These are phyloP conservation scores for Theretra japonica DNA, from an alignment of 2,888 invertebrate species.

Conservation along the genomic window DNA sequence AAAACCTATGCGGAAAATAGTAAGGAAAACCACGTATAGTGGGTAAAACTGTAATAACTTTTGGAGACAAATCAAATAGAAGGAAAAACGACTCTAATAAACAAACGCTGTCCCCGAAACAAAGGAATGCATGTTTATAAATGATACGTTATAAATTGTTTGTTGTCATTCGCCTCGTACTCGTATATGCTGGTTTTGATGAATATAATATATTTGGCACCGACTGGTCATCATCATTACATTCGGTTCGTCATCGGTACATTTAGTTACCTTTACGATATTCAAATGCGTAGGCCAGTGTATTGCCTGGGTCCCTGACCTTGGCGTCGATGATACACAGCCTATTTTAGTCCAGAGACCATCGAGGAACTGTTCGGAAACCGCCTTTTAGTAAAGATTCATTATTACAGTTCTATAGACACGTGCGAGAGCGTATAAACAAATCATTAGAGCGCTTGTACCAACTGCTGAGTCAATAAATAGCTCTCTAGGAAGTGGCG, in stretches of 20 bases:
- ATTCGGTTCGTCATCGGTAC: constrained; percentile 25
- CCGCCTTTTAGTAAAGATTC: background rate
- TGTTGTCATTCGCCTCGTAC: background rate
- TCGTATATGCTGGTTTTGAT: background rate
- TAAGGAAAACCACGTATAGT: background rate
- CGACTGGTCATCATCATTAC: background rate
- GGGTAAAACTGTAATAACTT: background rate
- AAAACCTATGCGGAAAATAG: background rate
- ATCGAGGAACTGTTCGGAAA: background rate
- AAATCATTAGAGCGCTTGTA: background rate
- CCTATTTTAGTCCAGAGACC: constrained; percentile 17
- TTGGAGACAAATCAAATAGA: background rate
- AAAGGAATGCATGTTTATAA: background rate
- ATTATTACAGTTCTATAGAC: background rate
- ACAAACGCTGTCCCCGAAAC: background rate
- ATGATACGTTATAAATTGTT: background rate
- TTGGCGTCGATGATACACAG: constrained; percentile 20
- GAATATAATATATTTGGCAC: constrained; percentile 6
- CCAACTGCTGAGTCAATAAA: constrained; percentile 9
- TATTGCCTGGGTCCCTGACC: constrained; percentile 29
- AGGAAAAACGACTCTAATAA: background rate
- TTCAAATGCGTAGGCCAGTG: constrained; percentile 21
- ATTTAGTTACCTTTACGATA: constrained; percentile 19
- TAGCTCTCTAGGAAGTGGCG: background rate
- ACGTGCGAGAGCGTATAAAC: constrained; percentile 8